Base-by-base conservation (phyloP, 2,888 invertebrate species). In the Trissolcus japonicus region DNA sequence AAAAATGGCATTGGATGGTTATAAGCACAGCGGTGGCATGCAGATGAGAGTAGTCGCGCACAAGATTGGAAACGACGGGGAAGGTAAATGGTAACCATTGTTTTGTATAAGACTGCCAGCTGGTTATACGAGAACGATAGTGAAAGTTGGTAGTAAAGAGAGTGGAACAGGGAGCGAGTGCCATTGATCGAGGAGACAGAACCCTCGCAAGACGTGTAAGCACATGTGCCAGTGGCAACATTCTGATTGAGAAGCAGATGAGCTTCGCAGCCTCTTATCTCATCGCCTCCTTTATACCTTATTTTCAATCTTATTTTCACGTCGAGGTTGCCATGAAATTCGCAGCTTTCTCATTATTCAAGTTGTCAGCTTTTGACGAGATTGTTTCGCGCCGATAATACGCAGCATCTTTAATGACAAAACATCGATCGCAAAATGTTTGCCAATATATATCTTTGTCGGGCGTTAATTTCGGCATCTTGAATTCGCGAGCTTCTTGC, bases 161-260 rank as follows among this genome's bases (percentile, higher is more conserved):
- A 79, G 78, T 69, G 77, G 72, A 77, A 81, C 80, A 80, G 81
- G 80, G 80, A 82, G 82, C 82, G 84, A 80, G 79, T 82, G 80
- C 81, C 81, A 82, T 83, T 85, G 86, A 86, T 86, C 84, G 83
- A 84, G 80, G 83, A 81, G 82, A 82, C 80, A 35, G 1, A 82
- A 80, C 82, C 82, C 79, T 81, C 67, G 61, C 81, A 83, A 82
- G 80, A 80, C 81, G 80, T 81, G 77, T 81, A 85, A 86, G 84
- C 86, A 85, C 84, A 86, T 86, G 85, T 86, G 86, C 82, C 81
- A 80, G 81, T 84, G 83, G 84, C 85, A 84, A 84, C 80, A 78
- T 82, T 83, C 85, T 86, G 86, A 86, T 86, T 86, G 86, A 84
- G 83, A 84, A 83, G 84, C 85, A 85, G 86, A 86, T 86, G 85